phyloP scores from a whole-genome alignment of 2,113 vertebrate species.

The Tretioscincus oriximinensis region DNA sequence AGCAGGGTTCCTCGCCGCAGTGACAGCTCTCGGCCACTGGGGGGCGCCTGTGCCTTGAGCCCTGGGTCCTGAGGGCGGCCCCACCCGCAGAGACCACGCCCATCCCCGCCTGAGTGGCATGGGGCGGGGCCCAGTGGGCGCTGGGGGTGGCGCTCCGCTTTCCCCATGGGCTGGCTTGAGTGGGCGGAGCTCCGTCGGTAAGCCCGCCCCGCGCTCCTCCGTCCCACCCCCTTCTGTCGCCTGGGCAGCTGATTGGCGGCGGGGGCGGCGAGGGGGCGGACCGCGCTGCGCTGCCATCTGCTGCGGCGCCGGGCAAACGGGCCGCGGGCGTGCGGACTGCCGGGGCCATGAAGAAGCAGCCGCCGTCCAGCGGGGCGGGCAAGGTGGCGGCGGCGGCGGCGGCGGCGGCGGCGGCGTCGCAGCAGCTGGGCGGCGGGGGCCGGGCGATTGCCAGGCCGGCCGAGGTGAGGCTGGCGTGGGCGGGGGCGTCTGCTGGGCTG shows the following conservation, averaged over 20 bases:
- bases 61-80: background rate
- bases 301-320: background rate
- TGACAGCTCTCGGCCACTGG: background rate
- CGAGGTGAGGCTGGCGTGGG: conserved; percentile 59
- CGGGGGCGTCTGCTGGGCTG: background rate
- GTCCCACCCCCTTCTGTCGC: background rate
- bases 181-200: too few relatives aligned
- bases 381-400: background rate
- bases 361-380: conserved; percentile 22
- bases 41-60: conserved; percentile 1
- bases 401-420: conserved; percentile 14
- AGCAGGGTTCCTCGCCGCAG: too few relatives aligned
- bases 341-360: conserved; percentile 69
- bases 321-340: background rate
- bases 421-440: conserved; percentile 46
- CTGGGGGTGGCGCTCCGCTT: too few relatives aligned
- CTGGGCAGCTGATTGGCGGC: conserved; percentile 31
- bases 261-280: background rate
- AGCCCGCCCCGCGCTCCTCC: too few relatives aligned
- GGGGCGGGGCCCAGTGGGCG: too few relatives aligned
- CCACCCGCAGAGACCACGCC: too few relatives aligned
- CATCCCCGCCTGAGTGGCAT: too few relatives aligned
- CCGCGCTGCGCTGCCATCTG: background rate
- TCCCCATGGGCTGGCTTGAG: too few relatives aligned
- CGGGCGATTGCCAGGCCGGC: conserved; percentile 60